These are phyloP conservation scores for Lepisosteus osseus DNA, from an alignment of 2,113 vertebrate genomes.

Conservation along the genomic window DNA sequence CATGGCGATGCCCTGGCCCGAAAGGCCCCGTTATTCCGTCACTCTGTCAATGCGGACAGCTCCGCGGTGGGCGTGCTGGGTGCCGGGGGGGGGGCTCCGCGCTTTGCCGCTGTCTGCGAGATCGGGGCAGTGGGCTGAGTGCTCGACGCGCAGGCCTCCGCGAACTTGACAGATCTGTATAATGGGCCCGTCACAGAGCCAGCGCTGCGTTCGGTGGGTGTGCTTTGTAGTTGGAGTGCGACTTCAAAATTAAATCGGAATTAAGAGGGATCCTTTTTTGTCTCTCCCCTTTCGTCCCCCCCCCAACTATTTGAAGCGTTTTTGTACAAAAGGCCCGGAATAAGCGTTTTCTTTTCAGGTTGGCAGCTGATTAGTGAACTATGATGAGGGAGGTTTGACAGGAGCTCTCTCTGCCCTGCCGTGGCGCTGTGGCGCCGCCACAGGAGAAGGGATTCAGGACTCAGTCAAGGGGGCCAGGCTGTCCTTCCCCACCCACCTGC, in stretches of 20 bases:
- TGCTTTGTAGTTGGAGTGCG: conserved; percentile 5
- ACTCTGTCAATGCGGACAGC: too few relatives aligned
- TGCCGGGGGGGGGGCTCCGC: too few relatives aligned
- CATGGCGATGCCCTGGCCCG: too few relatives aligned
- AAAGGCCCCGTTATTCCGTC: too few relatives aligned
- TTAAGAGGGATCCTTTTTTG: too few relatives aligned
- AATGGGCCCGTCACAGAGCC: not conserved
- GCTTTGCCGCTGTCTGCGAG: too few relatives aligned
- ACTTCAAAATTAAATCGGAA: not conserved
- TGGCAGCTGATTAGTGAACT: conserved; percentile 53
- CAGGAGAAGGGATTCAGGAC: conserved; percentile 7
- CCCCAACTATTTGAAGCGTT: too few relatives aligned
- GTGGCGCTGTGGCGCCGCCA: conserved; percentile 18
- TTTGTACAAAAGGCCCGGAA: too few relatives aligned
- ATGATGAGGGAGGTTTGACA: conserved; percentile 47
- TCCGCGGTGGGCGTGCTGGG: too few relatives aligned
- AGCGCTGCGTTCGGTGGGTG: not conserved
- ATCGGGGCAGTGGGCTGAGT: too few relatives aligned
- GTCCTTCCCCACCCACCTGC: conserved; percentile 41
- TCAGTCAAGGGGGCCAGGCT: conserved; percentile 14
- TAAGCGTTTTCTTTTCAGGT: conserved; percentile 38
- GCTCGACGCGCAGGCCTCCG: too few relatives aligned
- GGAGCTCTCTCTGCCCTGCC: conserved; percentile 38
- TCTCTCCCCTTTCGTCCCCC: too few relatives aligned
- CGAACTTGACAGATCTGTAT: not conserved